A percentile compares a stretch with the other conserved stretches of the same genome.
Evolutionary conservation across 2,888 invertebrate species (phyloP).

Genomic region (Agrotis exclamationis): DNA sequence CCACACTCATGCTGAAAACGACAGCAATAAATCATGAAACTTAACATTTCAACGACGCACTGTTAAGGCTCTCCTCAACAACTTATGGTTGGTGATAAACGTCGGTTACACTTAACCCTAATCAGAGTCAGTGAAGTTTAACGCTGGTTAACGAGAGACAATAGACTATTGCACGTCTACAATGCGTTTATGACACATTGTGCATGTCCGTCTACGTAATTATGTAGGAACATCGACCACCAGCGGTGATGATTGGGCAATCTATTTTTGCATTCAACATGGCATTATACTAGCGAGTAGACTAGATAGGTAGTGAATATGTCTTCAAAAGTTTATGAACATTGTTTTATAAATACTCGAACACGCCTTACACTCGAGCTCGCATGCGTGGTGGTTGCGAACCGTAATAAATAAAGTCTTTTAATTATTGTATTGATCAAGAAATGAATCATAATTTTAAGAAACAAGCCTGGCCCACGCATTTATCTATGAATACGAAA

Average conservation of each 20-base stretch:
- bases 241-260: constrained; percentile 30
- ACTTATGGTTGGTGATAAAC: constrained; percentile 30
- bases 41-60: constrained; percentile 24
- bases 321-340: neutral
- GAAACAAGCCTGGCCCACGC: neutral
- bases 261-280: neutral
- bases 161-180: constrained; percentile 56
- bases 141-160: constrained; percentile 51
- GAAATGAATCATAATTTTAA: neutral
- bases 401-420: neutral
- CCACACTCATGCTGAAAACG: neutral
- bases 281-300: neutral
- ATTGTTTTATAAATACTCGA: no score
- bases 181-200: constrained; percentile 59
- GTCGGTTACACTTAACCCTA: constrained; percentile 49
- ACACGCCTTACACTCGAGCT: neutral
- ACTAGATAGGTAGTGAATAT: neutral
- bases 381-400: neutral
- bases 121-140: constrained; percentile 54
- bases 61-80: constrained; percentile 13
- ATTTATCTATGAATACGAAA: neutral
- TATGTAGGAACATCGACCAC: constrained; percentile 38
- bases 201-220: constrained; percentile 37
- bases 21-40: constrained; percentile 6
- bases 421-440: neutral